Evolutionary conservation across 2,113 vertebrate genomes (phyloP).

Genomic region (Pituophis catenifer): DNA sequence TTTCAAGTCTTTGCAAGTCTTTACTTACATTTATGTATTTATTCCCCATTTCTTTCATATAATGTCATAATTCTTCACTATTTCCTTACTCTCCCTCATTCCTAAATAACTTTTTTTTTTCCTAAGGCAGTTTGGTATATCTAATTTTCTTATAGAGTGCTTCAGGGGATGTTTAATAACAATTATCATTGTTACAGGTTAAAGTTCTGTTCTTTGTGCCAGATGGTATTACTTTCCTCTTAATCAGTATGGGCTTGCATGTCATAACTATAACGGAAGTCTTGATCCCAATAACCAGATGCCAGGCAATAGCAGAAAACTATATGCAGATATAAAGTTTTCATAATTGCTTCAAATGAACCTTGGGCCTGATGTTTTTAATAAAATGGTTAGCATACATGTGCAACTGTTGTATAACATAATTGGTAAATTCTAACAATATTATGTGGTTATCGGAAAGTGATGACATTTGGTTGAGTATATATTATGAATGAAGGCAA

Average conservation of each 20-base stretch:
- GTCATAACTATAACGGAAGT: constrained; percentile 67
- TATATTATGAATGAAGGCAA: neutral
- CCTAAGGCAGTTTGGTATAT: constrained; percentile 61
- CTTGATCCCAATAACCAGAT: constrained; percentile 75
- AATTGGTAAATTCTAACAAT: neutral
- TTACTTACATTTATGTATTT: neutral
- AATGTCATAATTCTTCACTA: constrained; percentile 36
- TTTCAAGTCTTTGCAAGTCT: neutral
- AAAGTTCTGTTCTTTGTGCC: constrained; percentile 75
- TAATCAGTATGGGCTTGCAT: constrained; percentile 66
- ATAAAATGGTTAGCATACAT: constrained; percentile 36
- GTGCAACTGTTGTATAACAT: constrained; percentile 28
- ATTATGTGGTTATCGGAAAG: neutral
- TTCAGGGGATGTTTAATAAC: constrained; percentile 74
- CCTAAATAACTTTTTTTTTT: constrained; percentile 58
- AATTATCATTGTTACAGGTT: constrained; percentile 76
- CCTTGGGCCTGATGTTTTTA: constrained; percentile 45
- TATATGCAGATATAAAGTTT: constrained; percentile 65
- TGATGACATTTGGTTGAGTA: neutral
- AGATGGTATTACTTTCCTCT: constrained; percentile 71
- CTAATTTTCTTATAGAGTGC: constrained; percentile 61
- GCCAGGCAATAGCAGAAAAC: constrained; percentile 68
- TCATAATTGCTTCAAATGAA: constrained; percentile 71
- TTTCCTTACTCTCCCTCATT: constrained; percentile 48
- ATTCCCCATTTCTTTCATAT: neutral